These are phyloP conservation scores for Caranx ignobilis DNA, from an alignment of 2,113 vertebrate genomes.

Conservation along the genomic window DNA sequence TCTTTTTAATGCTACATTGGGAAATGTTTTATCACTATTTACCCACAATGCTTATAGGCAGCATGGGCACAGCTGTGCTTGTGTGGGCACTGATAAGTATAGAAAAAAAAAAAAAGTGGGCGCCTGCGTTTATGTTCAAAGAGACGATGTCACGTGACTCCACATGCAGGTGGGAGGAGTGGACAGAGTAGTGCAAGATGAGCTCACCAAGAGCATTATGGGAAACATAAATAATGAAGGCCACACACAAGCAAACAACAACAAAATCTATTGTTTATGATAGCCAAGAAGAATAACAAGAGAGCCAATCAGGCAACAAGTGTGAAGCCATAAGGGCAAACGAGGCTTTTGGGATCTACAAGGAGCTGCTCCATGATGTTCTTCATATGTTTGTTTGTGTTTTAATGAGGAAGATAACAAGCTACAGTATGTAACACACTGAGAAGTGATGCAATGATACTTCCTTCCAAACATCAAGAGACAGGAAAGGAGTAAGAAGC, in stretches of 20 bases:
- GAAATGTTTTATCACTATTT: conserved; percentile 77
- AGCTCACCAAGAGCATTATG: conserved; percentile 15
- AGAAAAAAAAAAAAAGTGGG: conserved; percentile 72
- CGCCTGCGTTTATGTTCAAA: conserved; percentile 53
- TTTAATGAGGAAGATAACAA: neutral
- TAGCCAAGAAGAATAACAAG: neutral
- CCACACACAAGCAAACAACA: neutral
- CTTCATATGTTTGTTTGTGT: neutral
- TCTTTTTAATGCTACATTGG: conserved; percentile 67
- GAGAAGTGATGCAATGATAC: no score
- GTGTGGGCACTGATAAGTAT: conserved; percentile 74
- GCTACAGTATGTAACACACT: neutral
- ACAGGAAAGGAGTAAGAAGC: neutral
- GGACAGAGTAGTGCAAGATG: conserved; percentile 32
- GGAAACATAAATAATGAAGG: neutral
- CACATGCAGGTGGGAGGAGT: conserved; percentile 49
- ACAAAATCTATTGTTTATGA: neutral
- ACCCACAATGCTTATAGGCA: conserved; percentile 69
- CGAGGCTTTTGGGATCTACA: no score
- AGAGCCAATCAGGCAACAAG: neutral
- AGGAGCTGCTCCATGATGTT: neutral
- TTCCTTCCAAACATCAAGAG: neutral
- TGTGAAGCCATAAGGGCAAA: neutral
- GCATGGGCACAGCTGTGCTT: conserved; percentile 69
- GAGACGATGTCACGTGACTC: conserved; percentile 44